These are phyloP conservation scores for Psilanteris sp. DNA, from an alignment of 1,140 invertebrate species.

Conservation along the genomic window DNA sequence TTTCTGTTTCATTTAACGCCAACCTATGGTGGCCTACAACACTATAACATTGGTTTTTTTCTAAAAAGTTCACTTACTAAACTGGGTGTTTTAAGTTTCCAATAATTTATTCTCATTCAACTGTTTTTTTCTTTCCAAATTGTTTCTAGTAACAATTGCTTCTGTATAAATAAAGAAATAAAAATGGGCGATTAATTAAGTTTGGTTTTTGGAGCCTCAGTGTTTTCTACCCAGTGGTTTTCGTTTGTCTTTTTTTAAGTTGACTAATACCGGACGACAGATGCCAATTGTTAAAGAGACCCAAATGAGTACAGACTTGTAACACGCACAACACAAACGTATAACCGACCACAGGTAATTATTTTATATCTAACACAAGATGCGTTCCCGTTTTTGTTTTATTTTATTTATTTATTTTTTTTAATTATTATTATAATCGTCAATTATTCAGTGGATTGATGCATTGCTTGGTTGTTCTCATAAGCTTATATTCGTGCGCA, in stretches of 20 bases:
- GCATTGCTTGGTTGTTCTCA: slow-evolving; percentile 48
- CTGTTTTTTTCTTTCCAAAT: too few species aligned
- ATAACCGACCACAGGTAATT: slow-evolving; percentile 77
- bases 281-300: slow-evolving; percentile 79
- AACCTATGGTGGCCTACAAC: too few species aligned
- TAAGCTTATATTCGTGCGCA: slow-evolving; percentile 49
- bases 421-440: slow-evolving; percentile 8
- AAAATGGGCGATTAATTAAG: slow-evolving; percentile 46
- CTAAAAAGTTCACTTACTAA: slow-evolving; percentile 43
- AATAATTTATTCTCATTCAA: too few species aligned
- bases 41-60: too few species aligned
- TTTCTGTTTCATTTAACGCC: too few species aligned
- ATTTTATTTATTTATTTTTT: slow-evolving; percentile 41
- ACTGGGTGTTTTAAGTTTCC: slow-evolving; percentile 37
- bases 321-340: slow-evolving; percentile 78
- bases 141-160: slow-evolving; percentile 1
- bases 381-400: too few species aligned
- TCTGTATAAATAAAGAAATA: too few species aligned
- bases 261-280: slow-evolving; percentile 80
- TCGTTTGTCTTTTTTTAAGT: slow-evolving; percentile 79
- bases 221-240: slow-evolving; percentile 75
- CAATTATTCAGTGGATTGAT: slow-evolving; percentile 5
- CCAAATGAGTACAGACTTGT: slow-evolving; percentile 80
- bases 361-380: slow-evolving; percentile 65
- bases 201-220: slow-evolving; percentile 51